phyloP scores from a whole-genome alignment of 2,797 vertebrate genomes.

The Danionella dracula region DNA sequence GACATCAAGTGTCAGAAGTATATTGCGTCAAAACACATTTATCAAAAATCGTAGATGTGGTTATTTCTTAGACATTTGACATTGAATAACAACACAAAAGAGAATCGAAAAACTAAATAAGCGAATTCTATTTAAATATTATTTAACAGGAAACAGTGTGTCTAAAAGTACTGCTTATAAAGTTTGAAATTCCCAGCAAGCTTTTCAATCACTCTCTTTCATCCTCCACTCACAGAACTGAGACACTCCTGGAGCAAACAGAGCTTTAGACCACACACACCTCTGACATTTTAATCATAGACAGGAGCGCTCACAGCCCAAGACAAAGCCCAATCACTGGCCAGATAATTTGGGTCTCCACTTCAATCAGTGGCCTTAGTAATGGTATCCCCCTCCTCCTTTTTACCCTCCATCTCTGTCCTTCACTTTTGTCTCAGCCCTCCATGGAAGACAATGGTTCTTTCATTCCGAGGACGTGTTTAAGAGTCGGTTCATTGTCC shows the following conservation, averaged over 20 bases:
- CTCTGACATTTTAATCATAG: slow-evolving; percentile 72
- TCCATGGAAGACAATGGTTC: slow-evolving; percentile 53
- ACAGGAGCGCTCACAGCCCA: slow-evolving; percentile 62
- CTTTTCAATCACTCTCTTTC: too few relatives aligned
- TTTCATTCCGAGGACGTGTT: slow-evolving; percentile 50
- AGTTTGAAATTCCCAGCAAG: too few relatives aligned
- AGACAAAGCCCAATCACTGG: slow-evolving; percentile 73
- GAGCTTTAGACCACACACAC: slow-evolving; percentile 34
- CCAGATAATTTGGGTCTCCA: slow-evolving; percentile 75
- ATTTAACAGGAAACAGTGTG: too few relatives aligned
- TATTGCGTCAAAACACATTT: too few relatives aligned
- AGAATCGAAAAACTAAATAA: too few relatives aligned
- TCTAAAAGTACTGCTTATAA: too few relatives aligned
- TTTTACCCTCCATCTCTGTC: slow-evolving; percentile 62
- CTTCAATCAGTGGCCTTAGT: slow-evolving; percentile 72
- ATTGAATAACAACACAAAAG: too few relatives aligned
- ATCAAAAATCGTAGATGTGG: too few relatives aligned
- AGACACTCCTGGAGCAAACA: slow-evolving; percentile 30
- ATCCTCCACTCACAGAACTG: too few relatives aligned
- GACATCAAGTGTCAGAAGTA: too few relatives aligned
- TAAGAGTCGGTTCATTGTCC: slow-evolving; percentile 58
- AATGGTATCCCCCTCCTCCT: slow-evolving; percentile 67
- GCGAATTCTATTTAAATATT: too few relatives aligned
- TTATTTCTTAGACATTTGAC: too few relatives aligned
- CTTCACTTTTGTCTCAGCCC: slow-evolving; percentile 40